phyloP scores from a whole-genome alignment of 2,888 invertebrate genomes.

The Caenorhabditis doughertyi region DNA sequence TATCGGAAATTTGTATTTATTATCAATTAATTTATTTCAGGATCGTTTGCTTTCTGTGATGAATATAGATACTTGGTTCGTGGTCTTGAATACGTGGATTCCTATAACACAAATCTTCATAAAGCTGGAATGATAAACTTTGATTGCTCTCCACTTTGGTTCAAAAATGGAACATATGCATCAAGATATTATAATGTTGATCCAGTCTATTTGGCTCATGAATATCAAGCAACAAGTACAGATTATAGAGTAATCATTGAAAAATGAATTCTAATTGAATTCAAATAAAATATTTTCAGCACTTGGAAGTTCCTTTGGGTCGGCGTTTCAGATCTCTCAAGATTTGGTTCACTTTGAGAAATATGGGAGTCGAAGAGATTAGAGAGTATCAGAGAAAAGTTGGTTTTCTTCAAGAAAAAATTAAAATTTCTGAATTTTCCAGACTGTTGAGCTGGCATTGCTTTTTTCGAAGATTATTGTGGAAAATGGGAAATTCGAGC shows the following conservation, averaged over 20 bases:
- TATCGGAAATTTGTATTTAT: no score
- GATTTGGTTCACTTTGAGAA: constrained; percentile 96
- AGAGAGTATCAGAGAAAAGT: constrained; percentile 93
- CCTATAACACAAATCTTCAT: constrained; percentile 97
- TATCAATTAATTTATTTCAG: no score
- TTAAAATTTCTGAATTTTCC: no score
- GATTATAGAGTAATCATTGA: constrained; percentile 73
- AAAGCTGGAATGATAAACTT: constrained; percentile 99
- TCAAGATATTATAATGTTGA: constrained; percentile 98
- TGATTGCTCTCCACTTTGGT: constrained; percentile 99
- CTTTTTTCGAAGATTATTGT: constrained; percentile 89
- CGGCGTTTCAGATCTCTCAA: constrained; percentile 96
- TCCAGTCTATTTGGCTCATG: constrained; percentile 96
- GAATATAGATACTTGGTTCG: constrained; percentile 93
- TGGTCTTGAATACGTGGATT: constrained; percentile 94
- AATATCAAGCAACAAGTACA: constrained; percentile 90
- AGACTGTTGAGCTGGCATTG: constrained; percentile 87
- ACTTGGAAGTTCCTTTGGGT: constrained; percentile 88
- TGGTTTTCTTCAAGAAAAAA: no score
- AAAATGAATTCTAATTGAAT: background rate
- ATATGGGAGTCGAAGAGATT: constrained; percentile 93
- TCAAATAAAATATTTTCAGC: no score
- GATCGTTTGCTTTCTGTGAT: constrained; percentile 88
- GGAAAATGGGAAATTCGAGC: constrained; percentile 89
- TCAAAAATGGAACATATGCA: constrained; percentile 90